Evolutionary conservation across 2,113 vertebrate genomes (phyloP), one percentile per base, ranked within the genome.

Genomic region (Microcebus griseorufus): DNA sequence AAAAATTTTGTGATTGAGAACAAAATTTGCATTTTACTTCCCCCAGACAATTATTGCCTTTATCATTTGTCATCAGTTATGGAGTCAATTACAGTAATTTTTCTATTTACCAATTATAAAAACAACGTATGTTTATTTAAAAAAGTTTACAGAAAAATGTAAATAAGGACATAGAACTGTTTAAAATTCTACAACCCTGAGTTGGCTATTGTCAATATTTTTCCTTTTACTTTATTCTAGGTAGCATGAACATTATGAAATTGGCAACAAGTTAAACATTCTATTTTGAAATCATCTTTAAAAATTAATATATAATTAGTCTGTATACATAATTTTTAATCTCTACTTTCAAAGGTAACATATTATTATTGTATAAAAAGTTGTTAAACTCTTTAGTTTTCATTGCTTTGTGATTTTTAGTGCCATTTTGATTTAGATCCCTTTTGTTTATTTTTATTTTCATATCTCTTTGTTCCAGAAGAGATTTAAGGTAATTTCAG

Each of bases 91-190:
- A 75, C 9, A 67, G 37, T 79, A 78, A 83, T 25, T 90, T 93
- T 91, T 76, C 32, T 81, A 58, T 70, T 88, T 75, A 88, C 6
- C 25, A 92, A 69, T 94, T 97, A 69, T 55, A 64, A 69, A 94
- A 89, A 9, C 27, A 62, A 48, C 64, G 9, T 1, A 32, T 62
- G 9, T 69, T 69, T 79, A 80, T 55, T 96, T 79, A 87, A 42
- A 70, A 93, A 83, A 90, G 37, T 81, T 55, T 96, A 70, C 9
- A 70, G 25, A 58, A 91, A 73, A 78, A 12, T 82, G 0, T 88
- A 95, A 81, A 87, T 94, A 93, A 72, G n/a, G 16, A 87, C 14
- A 53, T 13, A 94, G 48, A 89, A 81, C 65, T 81, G 67, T 29
- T 22, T 95, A 89, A 76, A 89, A 82, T 92, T 95, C 42, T 95